Base-by-base conservation (phyloP, 1,140 invertebrate genomes). In the Archegozetes longisetosus region DNA sequence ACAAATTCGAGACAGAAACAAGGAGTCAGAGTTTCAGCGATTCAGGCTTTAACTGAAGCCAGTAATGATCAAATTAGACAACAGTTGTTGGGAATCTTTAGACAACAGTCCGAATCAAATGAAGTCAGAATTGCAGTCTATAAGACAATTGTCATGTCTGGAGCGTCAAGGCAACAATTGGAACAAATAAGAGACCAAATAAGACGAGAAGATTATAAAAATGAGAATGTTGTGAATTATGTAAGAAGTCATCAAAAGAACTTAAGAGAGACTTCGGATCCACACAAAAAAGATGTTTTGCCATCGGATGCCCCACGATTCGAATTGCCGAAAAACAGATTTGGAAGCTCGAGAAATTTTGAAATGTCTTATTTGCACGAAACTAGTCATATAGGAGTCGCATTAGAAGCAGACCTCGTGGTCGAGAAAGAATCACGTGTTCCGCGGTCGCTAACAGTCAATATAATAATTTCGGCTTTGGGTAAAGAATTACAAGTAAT, bases 291-390 rank as follows among this genome's bases (percentile, higher is more conserved):
- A 23, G 9, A 32, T 13, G 40, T 61, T 60, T 25, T 61, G 55
- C 59, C 59, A 13, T n/a, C 46, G 59, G 24, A 40, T 3, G 59
- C 56, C 12, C 59, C 59, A n/a, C 3, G 14, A 20, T 61, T 61
- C 57, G 57, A 56, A 17, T 56, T 61, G 29, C 59, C 59, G 13
- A 2, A 62, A 23, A 62, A 61, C 60, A 13, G 26, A 3, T 54
- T 46, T 1, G n/a, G n/a, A n/a, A 6, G 14, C 4, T 56, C 52
- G 14, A 2, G 59, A n/a, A 12, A 32, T 3, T 61, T 20, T 24
- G 59, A 61, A 32, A 61, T 29, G 9, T 23, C 24, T 13, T 56
- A 17, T 28, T 23, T 61, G 1, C n/a, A 60, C 4, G 22, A 58
- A 23, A 60, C 25, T n/a, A 61, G 26, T 13, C 12, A 23, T 22